Conservation (phyloP, 2,888 invertebrate species). For the Scaptomyza flava region DNA sequence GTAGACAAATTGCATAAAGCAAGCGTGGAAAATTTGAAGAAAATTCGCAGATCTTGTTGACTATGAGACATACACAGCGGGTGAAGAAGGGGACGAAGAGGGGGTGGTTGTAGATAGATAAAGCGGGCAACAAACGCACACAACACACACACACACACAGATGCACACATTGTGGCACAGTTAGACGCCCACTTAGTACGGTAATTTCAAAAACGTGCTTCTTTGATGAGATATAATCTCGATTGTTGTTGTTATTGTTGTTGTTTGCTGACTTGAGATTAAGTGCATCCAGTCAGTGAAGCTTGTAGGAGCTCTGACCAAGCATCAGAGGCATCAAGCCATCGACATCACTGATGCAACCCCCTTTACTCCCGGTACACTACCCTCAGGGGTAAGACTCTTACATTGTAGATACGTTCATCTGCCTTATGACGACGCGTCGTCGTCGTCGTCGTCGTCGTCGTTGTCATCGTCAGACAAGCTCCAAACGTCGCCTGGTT, state of each 20-base stretch:
- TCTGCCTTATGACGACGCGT: constrained; percentile 69
- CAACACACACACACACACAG: constrained; percentile 33
- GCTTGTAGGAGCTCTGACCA: constrained; percentile 18
- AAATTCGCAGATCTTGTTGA: constrained; percentile 45
- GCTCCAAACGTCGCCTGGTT: constrained; percentile 22
- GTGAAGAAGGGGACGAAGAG: not conserved
- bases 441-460: constrained; percentile 5
- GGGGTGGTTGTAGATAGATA: constrained; percentile 13
- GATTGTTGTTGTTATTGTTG: constrained; percentile 49
- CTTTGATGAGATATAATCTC: constrained; percentile 83
- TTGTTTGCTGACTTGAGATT: constrained; percentile 61
- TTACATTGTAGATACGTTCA: not conserved
- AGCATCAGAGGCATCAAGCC: constrained; percentile 33
- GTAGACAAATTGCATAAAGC: constrained; percentile 75
- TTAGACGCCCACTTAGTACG: constrained; percentile 84
- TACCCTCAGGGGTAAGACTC: constrained; percentile 4
- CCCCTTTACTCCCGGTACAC: not conserved
- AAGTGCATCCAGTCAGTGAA: constrained; percentile 61
- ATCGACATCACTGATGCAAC: constrained; percentile 26
- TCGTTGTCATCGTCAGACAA: constrained; percentile 26
- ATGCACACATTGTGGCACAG: constrained; percentile 60
- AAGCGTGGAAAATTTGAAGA: constrained; percentile 79
- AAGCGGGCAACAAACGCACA: constrained; percentile 53
- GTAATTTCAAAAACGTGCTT: constrained; percentile 84
- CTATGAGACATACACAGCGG: constrained; percentile 6